Percentiles rank a stretch among this genome's conserved stretches.
Evolutionary conservation across 2,888 invertebrate species (phyloP).

Genomic region (Dynastes hyllus): DNA sequence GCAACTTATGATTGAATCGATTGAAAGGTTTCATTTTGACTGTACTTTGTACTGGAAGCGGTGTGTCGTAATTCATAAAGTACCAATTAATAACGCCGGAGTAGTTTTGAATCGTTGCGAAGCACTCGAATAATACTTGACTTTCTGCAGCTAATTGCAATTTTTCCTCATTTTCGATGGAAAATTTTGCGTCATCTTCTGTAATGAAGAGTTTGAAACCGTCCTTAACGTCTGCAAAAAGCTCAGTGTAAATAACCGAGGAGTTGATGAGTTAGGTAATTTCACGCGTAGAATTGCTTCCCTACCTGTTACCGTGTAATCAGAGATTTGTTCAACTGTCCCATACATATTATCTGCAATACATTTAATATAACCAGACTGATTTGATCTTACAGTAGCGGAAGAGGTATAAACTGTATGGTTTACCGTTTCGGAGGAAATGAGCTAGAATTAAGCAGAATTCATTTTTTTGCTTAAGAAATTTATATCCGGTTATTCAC

Average conservation of each 20-base stretch:
- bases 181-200: background rate
- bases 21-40: too few species aligned
- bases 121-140: background rate
- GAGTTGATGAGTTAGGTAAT: too few species aligned
- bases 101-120: background rate
- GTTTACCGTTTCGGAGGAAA: conserved; percentile 52
- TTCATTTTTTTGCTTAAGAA: background rate
- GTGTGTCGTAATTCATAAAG: background rate
- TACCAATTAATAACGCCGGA: background rate
- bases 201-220: background rate
- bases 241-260: too few species aligned
- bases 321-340: conserved; percentile 55
- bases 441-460: conserved; percentile 4
- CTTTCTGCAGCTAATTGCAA: background rate
- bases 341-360: conserved; percentile 70
- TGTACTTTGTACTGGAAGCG: too few species aligned
- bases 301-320: conserved; percentile 60
- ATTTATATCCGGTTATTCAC: conserved; percentile 56
- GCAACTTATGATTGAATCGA: too few species aligned
- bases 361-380: conserved; percentile 71
- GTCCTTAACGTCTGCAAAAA: too few species aligned
- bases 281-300: too few species aligned
- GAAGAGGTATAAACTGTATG: conserved; percentile 64
- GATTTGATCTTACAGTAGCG: conserved; percentile 67
- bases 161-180: background rate